phyloP scores from a whole-genome alignment of 1,140 invertebrate genomes.

The Pogonognathellus flavescens region DNA sequence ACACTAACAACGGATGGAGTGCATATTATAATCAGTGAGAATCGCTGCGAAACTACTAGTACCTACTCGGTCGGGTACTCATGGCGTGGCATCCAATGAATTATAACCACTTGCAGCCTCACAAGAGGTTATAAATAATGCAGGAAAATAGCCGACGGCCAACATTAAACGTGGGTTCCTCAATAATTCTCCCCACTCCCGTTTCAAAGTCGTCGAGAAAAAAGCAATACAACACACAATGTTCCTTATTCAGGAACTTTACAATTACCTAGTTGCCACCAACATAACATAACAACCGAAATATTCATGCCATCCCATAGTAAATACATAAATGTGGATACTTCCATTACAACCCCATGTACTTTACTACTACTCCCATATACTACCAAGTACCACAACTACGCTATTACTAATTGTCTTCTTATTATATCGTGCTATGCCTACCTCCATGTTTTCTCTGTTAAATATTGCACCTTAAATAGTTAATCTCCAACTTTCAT shows the following conservation, averaged over 20 bases:
- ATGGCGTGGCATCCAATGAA: slow-evolving; percentile 61
- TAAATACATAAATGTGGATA: too few species aligned
- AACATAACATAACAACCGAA: slow-evolving; percentile 30
- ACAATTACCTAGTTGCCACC: slow-evolving; percentile 27
- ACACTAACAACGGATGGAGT: neutral
- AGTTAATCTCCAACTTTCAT: too few species aligned
- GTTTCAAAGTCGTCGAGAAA: slow-evolving; percentile 38
- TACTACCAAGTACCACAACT: too few species aligned
- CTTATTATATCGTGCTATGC: too few species aligned
- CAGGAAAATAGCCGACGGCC: slow-evolving; percentile 53
- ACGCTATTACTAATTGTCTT: too few species aligned
- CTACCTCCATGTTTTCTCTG: too few species aligned
- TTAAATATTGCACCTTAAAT: too few species aligned
- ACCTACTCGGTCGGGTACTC: slow-evolving; percentile 7
- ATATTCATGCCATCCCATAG: slow-evolving; percentile 40
- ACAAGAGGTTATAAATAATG: slow-evolving; percentile 59
- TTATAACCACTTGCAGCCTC: slow-evolving; percentile 56
- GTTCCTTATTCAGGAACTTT: slow-evolving; percentile 55
- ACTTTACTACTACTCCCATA: too few species aligned
- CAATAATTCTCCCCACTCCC: slow-evolving; percentile 51
- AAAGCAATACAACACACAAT: slow-evolving; percentile 41
- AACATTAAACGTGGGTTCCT: slow-evolving; percentile 47
- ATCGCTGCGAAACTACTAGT: slow-evolving; percentile 31
- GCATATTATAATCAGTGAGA: neutral
- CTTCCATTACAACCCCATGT: too few species aligned